Evolutionary conservation across 2,888 invertebrate species (phyloP).

Genomic region (Tachina fera): DNA sequence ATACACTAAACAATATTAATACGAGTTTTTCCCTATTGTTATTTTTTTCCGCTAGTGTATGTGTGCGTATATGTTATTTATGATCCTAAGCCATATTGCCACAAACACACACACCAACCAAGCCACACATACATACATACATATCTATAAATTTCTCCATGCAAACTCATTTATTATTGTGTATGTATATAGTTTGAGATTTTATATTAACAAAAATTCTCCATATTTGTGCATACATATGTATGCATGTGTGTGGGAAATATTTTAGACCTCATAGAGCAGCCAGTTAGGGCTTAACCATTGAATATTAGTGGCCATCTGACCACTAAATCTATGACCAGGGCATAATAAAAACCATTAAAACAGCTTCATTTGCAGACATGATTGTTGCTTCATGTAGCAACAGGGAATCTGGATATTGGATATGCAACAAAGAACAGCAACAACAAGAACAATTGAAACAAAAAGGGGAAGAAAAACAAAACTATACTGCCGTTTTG

Average conservation of each 20-base stretch:
- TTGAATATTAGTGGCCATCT: slow-evolving; percentile 45
- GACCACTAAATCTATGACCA: slow-evolving; percentile 53
- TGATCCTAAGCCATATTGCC: slow-evolving; percentile 64
- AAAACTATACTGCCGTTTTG: neutral
- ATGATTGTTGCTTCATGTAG: slow-evolving; percentile 41
- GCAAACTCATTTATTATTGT: neutral
- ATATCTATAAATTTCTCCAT: neutral
- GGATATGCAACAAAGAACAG: slow-evolving; percentile 4
- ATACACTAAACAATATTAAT: slow-evolving; percentile 16
- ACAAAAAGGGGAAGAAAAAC: neutral
- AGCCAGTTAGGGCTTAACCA: neutral
- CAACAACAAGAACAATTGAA: neutral
- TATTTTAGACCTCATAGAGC: neutral
- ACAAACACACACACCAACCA: no score
- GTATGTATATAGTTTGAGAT: neutral
- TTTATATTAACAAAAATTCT: slow-evolving; percentile 39
- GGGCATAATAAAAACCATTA: slow-evolving; percentile 58
- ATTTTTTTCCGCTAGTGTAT: neutral
- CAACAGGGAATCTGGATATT: slow-evolving; percentile 74
- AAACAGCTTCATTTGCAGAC: slow-evolving; percentile 36
- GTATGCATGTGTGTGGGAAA: neutral
- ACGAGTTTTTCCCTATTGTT: slow-evolving; percentile 4
- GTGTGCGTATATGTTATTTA: slow-evolving; percentile 53
- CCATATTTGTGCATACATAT: neutral
- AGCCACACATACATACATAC: neutral